Base-by-base conservation (phyloP, 2,888 invertebrate genomes). In the Ernsta delagoae region DNA sequence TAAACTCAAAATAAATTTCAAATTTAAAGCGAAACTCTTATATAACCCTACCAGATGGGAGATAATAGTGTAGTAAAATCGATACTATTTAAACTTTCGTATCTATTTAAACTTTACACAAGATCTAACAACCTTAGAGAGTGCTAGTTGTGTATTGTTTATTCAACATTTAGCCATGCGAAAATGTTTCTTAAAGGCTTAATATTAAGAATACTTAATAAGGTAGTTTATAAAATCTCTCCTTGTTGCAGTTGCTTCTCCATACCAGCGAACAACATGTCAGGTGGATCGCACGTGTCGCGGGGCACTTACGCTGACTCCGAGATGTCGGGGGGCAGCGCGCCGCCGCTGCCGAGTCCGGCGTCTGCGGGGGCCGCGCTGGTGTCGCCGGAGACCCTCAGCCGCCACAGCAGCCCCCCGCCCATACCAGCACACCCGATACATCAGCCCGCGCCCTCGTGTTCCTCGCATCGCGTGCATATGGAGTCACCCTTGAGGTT, bases 301-400 rank as follows among this genome's bases (percentile, higher is more conserved):
- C 85, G 95, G 73, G 91, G 94, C 75, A 93, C 94, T 0, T 92
- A 86, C 61, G 85, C 84, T 8, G 91, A 89, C 72, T 91, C 92
- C n/a, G 84, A 92, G 83, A 84, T 94, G 57, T 91, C 92, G 0
- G 83, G 83, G 0, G 89, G 95, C 73, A 90, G 94, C 77, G 94
- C 90, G 24, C 94, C 94, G 54, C 95, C 96, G n/a, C 84, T 96
- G 75, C 96, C 96, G 68, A 96, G 96, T 71, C 96, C 96, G 50
- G 96, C n/a, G n/a, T n/a, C n/a, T n/a, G n/a, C n/a, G n/a, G n/a
- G n/a, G n/a, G n/a, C n/a, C n/a, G n/a, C n/a, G n/a, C n/a, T n/a
- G n/a, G n/a, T n/a, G n/a, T n/a, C n/a, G n/a, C 96, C 97, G 54
- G 96, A 96, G 76, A 94, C 96, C 73, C 94, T 96, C 80, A 95